Evolutionary conservation across 1,140 invertebrate species (phyloP), one percentile per base, ranked within the genome.

Genomic region (Antheraea mylitta): DNA sequence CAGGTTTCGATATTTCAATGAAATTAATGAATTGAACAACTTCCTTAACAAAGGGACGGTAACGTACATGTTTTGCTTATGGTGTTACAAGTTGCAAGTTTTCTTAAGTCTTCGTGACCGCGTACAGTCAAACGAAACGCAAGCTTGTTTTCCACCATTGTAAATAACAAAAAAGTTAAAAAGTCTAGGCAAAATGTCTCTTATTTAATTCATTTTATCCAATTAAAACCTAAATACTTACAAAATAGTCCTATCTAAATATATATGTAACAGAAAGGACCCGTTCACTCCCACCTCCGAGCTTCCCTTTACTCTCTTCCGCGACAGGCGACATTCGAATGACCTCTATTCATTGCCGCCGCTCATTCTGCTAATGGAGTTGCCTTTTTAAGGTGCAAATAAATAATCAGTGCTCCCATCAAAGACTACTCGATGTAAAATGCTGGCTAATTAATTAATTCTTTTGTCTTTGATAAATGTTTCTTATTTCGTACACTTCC

Each of bases 301-400:
- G 42, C 53, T 61, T 22, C 38, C 58, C 16, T 30, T 48, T 30
- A 36, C 60, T 70, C 62, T 74, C 45, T 66, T 18, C 60, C 18
- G 67, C 67, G 86, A 86, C 86, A 88, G 82, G 79, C 86, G 88
- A 86, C 86, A 87, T 85, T 85, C 85, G 86, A 91, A 91, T 87
- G 82, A 88, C 83, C 85, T 83, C 79, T 77, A 89, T 91, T 91
- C 87, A 91, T 84, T 71, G 76, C 70, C 83, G 75, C 74, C 81
- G 78, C 80, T 91, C 89, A 91, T 91, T 91, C 84, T 77, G 72
- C 87, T 91, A 91, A 91, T 91, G 87, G 89, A 87, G 80, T 89
- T 85, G 82, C 83, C 83, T 86, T 89, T 87, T 88, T 77, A 82
- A 88, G 82, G 83, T 88, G 85, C 82, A 85, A 91, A 87, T 88